Base-by-base conservation (phyloP, 2,797 vertebrate genomes). In the Moxostoma hubbsi region DNA sequence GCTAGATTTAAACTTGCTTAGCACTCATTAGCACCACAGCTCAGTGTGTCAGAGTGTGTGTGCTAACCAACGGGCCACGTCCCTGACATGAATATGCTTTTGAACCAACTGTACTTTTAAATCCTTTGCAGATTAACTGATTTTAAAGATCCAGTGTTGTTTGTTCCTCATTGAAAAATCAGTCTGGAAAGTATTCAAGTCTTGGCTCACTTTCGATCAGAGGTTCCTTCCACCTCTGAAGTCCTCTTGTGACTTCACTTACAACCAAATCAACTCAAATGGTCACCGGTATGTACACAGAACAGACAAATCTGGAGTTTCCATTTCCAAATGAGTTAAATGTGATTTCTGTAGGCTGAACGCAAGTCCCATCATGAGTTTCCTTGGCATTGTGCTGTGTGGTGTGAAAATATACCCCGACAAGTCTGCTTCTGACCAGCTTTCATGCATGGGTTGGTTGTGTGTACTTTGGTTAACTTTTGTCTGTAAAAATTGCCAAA, bases 201-300 rank as follows among this genome's bases (percentile, higher is more conserved):
- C 58, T 74, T 61, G 53, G 70, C 54, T 84, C 81, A 82, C 71
- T 61, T 83, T 85, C 11, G 16, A 82, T 85, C 59, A 75, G 49
- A 55, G 54, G 49, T 57, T 11, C 53, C 9, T 57, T 53, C 16
- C 47, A 62, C 61, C 54, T 81, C 70, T 63, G 12, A 74, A 46
- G 65, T 68, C 59, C 70, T 72, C 72, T 72, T 53, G 49, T 73
- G 74, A 76, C 65, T 36, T 81, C 24, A 54, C 67, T 53, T 59
- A 36, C 36, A 74, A 79, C 53, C 65, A 9, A 61, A 85, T 85
- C 77, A 75, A n/a, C 64, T 80, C 73, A 77, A 63, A 73, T 55
- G 36, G 45, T 7, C 46, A 53, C 74, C 49, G 47, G 24, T 36
- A 10, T 57, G 16, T 73, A 45, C 65, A 72, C 16, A 49, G 69